These are phyloP conservation scores for Drosophila fungiperda DNA, from an alignment of 2,888 invertebrate genomes.

Conservation along the genomic window DNA sequence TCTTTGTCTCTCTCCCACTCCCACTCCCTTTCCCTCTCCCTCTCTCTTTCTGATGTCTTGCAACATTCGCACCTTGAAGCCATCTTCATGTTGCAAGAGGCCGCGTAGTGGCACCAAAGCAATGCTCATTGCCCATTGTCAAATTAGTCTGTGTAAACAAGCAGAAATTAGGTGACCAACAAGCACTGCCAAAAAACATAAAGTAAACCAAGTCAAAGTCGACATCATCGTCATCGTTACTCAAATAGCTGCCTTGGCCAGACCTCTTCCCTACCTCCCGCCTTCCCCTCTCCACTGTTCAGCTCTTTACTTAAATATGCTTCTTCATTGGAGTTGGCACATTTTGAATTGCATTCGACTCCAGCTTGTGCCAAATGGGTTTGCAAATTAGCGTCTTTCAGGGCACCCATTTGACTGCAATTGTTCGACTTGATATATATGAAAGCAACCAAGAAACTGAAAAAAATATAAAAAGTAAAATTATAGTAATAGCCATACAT, in stretches of 20 bases:
- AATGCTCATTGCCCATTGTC: slow-evolving; percentile 68
- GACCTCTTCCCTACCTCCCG: not conserved
- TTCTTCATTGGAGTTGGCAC: slow-evolving; percentile 50
- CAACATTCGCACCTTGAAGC: slow-evolving; percentile 66
- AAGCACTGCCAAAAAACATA: slow-evolving; percentile 9
- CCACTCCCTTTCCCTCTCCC: slow-evolving; percentile 1
- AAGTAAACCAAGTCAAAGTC: slow-evolving; percentile 75
- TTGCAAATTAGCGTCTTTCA: slow-evolving; percentile 22
- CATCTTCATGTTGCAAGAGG: slow-evolving; percentile 58
- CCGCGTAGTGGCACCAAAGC: slow-evolving; percentile 18
- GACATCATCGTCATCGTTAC: slow-evolving; percentile 37
- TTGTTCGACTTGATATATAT: not conserved
- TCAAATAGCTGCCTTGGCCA: slow-evolving; percentile 33
- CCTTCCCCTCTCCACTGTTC: too few species aligned
- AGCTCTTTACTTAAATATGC: slow-evolving; percentile 41
- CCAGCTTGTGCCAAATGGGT: slow-evolving; percentile 23
- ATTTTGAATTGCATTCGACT: slow-evolving; percentile 38
- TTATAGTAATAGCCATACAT: not conserved
- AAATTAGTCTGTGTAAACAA: slow-evolving; percentile 72
- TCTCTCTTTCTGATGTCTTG: slow-evolving; percentile 38
- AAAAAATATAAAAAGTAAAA: not conserved
- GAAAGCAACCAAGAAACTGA: not conserved
- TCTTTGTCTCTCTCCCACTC: slow-evolving; percentile 6
- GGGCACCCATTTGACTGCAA: not conserved
- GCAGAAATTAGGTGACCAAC: slow-evolving; percentile 70